These are phyloP conservation scores for Tetrao urogallus DNA, from an alignment of 2,113 vertebrate genomes.

Conservation along the genomic window DNA sequence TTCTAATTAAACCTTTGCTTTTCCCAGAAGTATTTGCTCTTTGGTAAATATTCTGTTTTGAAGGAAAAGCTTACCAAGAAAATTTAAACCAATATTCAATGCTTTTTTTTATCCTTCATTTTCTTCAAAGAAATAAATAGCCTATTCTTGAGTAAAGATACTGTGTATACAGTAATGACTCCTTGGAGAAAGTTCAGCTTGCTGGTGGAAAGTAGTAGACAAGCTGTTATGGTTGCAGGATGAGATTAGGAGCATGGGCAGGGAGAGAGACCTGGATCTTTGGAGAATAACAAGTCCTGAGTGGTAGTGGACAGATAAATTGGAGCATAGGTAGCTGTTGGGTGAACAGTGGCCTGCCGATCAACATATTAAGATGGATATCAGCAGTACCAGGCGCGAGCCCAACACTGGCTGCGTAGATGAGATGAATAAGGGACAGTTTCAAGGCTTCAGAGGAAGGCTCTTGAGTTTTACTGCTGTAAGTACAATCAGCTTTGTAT, in stretches of 20 bases:
- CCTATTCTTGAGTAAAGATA: not conserved
- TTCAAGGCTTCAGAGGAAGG: not conserved
- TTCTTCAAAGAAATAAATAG: not conserved
- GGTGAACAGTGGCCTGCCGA: not conserved
- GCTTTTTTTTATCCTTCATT: not conserved
- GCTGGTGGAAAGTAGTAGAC: not conserved
- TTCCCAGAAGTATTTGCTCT: not conserved
- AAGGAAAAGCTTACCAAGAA: not conserved
- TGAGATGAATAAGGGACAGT: not conserved
- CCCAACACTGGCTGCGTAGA: not conserved
- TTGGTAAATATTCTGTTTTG: not conserved
- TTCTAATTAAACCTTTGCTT: not conserved
- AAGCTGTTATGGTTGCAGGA: not conserved
- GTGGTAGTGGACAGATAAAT: not conserved
- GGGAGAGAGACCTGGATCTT: not conserved
- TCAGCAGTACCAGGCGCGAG: not conserved
- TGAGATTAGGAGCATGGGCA: not conserved
- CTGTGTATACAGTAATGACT: not conserved
- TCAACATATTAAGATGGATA: not conserved
- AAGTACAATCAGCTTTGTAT: not conserved
- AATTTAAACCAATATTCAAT: not conserved
- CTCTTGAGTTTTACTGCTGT: not conserved
- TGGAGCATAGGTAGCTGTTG: not conserved
- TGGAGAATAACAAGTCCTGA: conserved; percentile 14
- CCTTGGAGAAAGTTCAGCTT: not conserved